Conservation (phyloP, 2,113 vertebrate species). For the Ceratotherium simum region DNA sequence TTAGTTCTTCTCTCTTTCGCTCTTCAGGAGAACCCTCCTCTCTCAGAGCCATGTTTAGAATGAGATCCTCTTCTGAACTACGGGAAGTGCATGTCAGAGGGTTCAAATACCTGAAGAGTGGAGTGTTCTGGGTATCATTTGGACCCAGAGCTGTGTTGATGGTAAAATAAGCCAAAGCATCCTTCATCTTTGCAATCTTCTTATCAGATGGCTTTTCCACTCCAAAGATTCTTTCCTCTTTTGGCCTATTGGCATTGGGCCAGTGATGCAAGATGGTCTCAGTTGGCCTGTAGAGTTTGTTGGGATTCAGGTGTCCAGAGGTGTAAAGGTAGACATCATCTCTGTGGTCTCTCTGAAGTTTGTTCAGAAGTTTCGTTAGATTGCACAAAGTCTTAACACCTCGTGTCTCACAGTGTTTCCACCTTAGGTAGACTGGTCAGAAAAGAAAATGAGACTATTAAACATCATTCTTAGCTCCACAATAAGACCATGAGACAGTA, state of each 20-base stretch:
- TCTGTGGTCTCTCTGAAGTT: constrained; percentile 83
- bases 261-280: constrained; percentile 70
- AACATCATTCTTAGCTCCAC: not conserved
- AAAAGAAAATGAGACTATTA: not conserved
- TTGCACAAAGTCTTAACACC: not conserved
- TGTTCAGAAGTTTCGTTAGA: constrained; percentile 81
- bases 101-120: not conserved
- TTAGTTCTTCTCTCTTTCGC: constrained; percentile 58
- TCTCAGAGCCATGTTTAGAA: not conserved
- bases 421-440: constrained; percentile 2
- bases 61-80: accelerated
- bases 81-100: accelerated
- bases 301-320: constrained; percentile 86
- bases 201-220: not conserved
- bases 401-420: not conserved
- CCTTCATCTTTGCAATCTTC: constrained; percentile 73
- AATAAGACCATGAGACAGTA: accelerated
- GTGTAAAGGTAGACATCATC: constrained; percentile 84
- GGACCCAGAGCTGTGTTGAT: constrained; percentile 62
- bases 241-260: constrained; percentile 71
- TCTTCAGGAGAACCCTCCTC: accelerated
- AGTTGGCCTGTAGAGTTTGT: constrained; percentile 80
- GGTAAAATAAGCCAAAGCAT: constrained; percentile 72
- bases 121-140: not conserved
- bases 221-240: not conserved